Conservation (phyloP, 2,113 vertebrate species). For the Charina bottae region DNA sequence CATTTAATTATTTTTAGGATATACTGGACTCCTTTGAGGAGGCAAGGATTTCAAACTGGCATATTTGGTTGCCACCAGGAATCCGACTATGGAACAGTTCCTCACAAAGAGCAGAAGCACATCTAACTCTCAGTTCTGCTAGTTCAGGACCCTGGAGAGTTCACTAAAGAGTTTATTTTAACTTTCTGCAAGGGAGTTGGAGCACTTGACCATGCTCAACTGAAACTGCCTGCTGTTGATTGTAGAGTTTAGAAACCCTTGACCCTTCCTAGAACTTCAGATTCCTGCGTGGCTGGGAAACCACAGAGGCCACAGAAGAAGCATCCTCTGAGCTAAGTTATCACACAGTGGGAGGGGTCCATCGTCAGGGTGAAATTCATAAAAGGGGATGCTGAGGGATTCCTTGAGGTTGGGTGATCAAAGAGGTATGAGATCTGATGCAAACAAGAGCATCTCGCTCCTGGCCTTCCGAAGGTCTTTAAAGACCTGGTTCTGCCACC, state of each 20-base stretch:
- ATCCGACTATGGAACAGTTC: not conserved
- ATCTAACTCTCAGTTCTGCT: not conserved
- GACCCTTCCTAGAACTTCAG: not conserved
- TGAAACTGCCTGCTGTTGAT: not conserved
- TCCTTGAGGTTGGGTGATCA: not conserved
- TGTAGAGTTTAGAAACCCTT: not conserved
- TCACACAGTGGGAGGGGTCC: not conserved
- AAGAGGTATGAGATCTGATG: not conserved
- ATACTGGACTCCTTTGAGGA: not conserved
- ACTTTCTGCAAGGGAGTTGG: not conserved
- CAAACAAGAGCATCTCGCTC: not conserved
- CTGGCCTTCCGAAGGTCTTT: too few species aligned
- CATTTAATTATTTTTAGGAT: not conserved
- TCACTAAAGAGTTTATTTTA: not conserved
- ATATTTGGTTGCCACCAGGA: not conserved
- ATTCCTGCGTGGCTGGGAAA: not conserved
- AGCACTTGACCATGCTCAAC: not conserved
- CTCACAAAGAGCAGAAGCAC: not conserved
- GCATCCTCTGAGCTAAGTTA: not conserved
- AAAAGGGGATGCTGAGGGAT: not conserved
- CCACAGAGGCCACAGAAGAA: not conserved
- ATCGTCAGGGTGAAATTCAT: not conserved
- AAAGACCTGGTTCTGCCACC: too few species aligned
- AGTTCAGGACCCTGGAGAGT: not conserved
- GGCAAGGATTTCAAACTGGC: not conserved